Evolutionary conservation across 1,140 invertebrate genomes (phyloP).

Genomic region (silkworm (Bombyx mori)): DNA sequence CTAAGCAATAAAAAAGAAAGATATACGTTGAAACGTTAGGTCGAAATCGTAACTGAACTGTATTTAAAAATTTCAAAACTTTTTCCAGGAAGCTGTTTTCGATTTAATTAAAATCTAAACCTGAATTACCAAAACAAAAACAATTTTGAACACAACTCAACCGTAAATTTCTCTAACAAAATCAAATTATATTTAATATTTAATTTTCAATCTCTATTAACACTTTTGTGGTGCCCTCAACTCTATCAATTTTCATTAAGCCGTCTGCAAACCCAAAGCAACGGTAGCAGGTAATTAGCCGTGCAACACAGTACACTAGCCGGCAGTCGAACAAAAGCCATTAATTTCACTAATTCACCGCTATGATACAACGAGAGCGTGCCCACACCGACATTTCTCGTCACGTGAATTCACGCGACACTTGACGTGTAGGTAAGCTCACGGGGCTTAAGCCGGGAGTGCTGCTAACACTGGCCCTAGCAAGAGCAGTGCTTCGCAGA

Average conservation of each 20-base stretch:
- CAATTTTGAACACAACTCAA: too few relatives aligned
- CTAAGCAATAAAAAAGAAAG: too few relatives aligned
- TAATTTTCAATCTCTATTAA: neutral
- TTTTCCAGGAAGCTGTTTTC: too few relatives aligned
- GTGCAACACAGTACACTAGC: constrained; percentile 7
- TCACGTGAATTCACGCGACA: neutral
- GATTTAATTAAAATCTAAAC: too few relatives aligned
- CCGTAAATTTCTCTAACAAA: neutral
- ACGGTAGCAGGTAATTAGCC: constrained; percentile 11
- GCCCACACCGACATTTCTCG: neutral
- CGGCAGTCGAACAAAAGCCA: constrained; percentile 12
- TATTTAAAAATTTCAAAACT: too few relatives aligned
- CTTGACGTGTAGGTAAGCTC: too few relatives aligned
- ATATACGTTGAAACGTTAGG: too few relatives aligned
- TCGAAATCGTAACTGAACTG: too few relatives aligned
- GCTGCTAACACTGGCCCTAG: too few relatives aligned
- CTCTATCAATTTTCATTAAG: neutral
- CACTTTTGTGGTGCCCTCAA: neutral
- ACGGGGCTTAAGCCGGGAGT: too few relatives aligned
- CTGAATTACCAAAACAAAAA: too few relatives aligned
- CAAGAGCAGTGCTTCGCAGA: too few relatives aligned
- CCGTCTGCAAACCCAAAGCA: neutral
- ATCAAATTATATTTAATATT: constrained; percentile 2
- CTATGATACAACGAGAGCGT: neutral
- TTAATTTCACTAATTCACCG: constrained; percentile 21